Conservation (phyloP, 2,113 vertebrate genomes). For the Ciconia stormi region DNA sequence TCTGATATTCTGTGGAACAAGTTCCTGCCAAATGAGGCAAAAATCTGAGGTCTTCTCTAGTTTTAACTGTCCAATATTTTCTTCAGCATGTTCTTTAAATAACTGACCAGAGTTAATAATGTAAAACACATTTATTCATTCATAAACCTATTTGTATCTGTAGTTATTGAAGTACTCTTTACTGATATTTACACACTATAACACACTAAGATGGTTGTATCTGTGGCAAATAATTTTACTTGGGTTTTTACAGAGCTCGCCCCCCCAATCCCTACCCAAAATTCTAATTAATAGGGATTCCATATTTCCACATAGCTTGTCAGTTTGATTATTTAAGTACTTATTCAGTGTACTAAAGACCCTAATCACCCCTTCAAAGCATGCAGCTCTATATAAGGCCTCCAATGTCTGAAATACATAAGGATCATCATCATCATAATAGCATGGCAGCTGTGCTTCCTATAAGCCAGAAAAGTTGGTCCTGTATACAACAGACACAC, state of each 20-base stretch:
- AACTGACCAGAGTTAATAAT: not conserved
- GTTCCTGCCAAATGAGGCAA: not conserved
- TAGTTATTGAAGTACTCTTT: not conserved
- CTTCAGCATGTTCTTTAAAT: not conserved
- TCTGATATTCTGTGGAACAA: not conserved
- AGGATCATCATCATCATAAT: constrained; percentile 55
- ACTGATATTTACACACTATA: not conserved
- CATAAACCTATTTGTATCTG: not conserved
- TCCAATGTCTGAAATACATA: constrained; percentile 63
- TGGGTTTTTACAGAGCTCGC: not conserved
- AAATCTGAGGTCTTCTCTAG: not conserved
- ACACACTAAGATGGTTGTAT: not conserved
- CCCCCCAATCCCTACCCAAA: constrained; percentile 46
- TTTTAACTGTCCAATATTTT: not conserved
- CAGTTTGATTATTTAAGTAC: constrained; percentile 74
- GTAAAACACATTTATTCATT: not conserved
- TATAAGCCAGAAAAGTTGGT: constrained; percentile 71
- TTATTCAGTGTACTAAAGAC: constrained; percentile 65
- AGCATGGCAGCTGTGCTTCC: constrained; percentile 72
- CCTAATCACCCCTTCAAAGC: constrained; percentile 69
- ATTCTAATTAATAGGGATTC: constrained; percentile 69
- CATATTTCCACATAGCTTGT: constrained; percentile 74
- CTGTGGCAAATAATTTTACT: not conserved
- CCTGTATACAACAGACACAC: constrained; percentile 67
- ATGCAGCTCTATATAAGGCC: constrained; percentile 59